These are phyloP conservation scores for Drosophila pseudotakahashii DNA, from an alignment of 2,888 invertebrate genomes.

Conservation along the genomic window DNA sequence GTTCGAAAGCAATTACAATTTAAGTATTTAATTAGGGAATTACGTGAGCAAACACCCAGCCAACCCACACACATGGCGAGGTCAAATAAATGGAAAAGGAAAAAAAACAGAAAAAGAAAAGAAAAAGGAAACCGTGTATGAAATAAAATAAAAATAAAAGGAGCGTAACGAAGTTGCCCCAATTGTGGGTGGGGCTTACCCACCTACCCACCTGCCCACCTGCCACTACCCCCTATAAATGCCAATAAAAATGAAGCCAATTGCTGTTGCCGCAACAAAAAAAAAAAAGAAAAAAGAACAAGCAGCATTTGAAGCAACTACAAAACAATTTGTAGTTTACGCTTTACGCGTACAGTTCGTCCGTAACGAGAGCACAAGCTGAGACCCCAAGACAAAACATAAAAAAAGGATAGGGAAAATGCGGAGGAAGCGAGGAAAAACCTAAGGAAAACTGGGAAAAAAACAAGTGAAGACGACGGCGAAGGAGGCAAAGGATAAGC, in stretches of 20 bases:
- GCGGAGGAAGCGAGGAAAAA: neutral
- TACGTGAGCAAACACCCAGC: constrained; percentile 64
- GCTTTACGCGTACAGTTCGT: constrained; percentile 58
- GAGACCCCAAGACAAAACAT: neutral
- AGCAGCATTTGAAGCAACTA: constrained; percentile 36
- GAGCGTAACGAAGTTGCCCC: constrained; percentile 62
- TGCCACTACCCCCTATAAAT: constrained; percentile 49
- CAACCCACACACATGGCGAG: constrained; percentile 32
- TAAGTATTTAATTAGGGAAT: constrained; percentile 80
- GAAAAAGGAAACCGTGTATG: constrained; percentile 25
- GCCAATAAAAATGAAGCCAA: constrained; percentile 76
- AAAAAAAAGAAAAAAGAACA: constrained; percentile 17
- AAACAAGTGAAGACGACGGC: neutral
- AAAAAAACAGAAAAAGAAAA: constrained; percentile 1
- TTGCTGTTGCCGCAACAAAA: constrained; percentile 56
- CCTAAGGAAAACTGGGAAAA: neutral
- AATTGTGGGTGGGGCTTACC: constrained; percentile 40
- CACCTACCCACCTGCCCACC: constrained; percentile 17
- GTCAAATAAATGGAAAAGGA: constrained; percentile 37
- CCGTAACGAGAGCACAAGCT: constrained; percentile 30
- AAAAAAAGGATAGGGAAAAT: neutral
- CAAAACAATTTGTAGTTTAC: constrained; percentile 72
- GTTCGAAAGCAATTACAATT: constrained; percentile 80
- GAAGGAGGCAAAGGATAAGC: constrained; percentile 31
- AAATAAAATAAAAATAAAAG: constrained; percentile 51